These are phyloP conservation scores for Gnathonemus echidnorhynchus DNA, from an alignment of 2,113 vertebrate genomes.

Conservation along the genomic window DNA sequence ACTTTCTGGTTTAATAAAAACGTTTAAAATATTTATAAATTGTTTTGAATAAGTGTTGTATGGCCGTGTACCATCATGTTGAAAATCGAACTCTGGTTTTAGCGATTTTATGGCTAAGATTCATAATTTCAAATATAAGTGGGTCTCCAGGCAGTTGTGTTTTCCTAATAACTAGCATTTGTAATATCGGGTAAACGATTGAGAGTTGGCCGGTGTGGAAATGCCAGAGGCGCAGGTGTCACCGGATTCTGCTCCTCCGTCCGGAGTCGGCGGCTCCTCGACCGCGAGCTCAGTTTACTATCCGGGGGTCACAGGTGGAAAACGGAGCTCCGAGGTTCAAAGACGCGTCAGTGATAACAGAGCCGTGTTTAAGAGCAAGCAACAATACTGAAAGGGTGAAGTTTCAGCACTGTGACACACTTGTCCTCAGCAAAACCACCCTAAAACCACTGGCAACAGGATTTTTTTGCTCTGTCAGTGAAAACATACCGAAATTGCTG, in stretches of 20 bases:
- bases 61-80: background rate
- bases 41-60: background rate
- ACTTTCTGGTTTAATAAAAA: background rate
- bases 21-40: background rate
- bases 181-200: background rate
- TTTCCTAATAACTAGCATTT: background rate
- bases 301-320: conserved; percentile 55
- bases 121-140: background rate
- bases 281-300: conserved; percentile 25
- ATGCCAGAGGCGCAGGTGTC: conserved; percentile 29
- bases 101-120: background rate
- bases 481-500: background rate
- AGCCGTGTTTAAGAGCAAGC: background rate
- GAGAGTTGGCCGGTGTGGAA: background rate
- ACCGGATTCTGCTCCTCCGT: conserved; percentile 39
- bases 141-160: background rate
- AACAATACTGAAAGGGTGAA: background rate
- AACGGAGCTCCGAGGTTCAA: conserved; percentile 52
- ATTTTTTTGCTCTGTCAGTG: background rate
- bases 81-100: background rate
- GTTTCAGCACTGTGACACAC: background rate
- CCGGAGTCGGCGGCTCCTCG: conserved; percentile 21
- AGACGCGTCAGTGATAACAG: conserved; percentile 2
- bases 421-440: background rate
- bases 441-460: background rate